These are phyloP conservation scores for Cotesia vestalis DNA, from an alignment of 1,140 invertebrate species.

Conservation along the genomic window DNA sequence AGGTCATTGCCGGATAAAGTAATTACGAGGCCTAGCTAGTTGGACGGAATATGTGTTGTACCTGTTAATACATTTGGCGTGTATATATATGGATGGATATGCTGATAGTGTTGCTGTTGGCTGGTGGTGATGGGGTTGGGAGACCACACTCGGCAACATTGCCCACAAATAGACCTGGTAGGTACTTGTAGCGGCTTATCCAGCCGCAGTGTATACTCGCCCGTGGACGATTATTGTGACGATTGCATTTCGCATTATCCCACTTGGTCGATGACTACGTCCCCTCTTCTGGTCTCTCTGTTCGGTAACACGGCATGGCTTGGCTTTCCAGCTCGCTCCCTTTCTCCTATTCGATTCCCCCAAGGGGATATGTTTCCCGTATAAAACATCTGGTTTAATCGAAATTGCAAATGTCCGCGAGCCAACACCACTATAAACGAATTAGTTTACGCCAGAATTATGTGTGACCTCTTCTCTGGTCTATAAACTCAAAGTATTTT, in stretches of 20 bases:
- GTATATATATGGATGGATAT: neutral
- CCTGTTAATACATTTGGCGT: too few relatives aligned
- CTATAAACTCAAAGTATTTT: neutral
- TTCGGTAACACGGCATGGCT: neutral
- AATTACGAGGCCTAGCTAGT: slow-evolving; percentile 4
- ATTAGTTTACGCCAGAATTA: slow-evolving; percentile 2
- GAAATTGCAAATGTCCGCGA: slow-evolving; percentile 48
- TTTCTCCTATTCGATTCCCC: slow-evolving; percentile 50
- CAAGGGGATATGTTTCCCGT: slow-evolving; percentile 52
- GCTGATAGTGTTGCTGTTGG: neutral
- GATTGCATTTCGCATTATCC: slow-evolving; percentile 48
- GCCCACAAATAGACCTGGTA: slow-evolving; percentile 32
- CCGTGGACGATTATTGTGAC: slow-evolving; percentile 52
- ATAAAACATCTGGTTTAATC: slow-evolving; percentile 59
- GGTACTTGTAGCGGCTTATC: slow-evolving; percentile 47
- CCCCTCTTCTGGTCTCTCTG: slow-evolving; percentile 11
- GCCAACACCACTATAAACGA: slow-evolving; percentile 16
- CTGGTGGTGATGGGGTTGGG: neutral
- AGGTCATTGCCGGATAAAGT: slow-evolving; percentile 6
- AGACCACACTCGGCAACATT: slow-evolving; percentile 17
- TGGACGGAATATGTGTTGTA: neutral
- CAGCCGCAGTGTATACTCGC: slow-evolving; percentile 41
- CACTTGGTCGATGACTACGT: slow-evolving; percentile 15
- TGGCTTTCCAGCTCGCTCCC: slow-evolving; percentile 34
- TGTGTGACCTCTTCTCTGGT: neutral